phyloP scores from a whole-genome alignment of 1,140 invertebrate species.

The Araneus ventricosus region DNA sequence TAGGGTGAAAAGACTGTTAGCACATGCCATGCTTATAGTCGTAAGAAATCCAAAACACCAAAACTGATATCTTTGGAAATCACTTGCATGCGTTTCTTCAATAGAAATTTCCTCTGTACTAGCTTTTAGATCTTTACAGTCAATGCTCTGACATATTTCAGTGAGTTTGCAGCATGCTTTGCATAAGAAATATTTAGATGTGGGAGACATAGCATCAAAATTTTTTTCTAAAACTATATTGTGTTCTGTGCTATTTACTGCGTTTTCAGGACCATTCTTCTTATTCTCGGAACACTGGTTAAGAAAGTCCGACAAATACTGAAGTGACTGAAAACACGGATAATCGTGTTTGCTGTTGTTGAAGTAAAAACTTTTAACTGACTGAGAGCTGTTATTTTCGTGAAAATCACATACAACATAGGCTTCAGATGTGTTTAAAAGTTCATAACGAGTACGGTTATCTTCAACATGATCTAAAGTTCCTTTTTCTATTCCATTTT shows the following conservation, averaged over 20 bases:
- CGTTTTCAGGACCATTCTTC: no score
- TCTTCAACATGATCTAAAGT: neutral
- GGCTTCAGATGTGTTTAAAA: neutral
- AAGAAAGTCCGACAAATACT: neutral
- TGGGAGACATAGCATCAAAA: no score
- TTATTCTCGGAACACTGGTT: neutral
- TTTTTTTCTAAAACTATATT: no score
- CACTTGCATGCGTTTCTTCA: neutral
- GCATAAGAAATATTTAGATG: neutral
- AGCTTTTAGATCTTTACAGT: neutral
- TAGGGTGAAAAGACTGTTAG: conserved; percentile 74
- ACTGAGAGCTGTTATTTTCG: neutral
- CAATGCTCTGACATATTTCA: neutral
- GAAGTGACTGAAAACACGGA: neutral
- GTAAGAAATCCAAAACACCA: conserved; percentile 76
- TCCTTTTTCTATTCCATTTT: neutral
- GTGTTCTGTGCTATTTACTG: no score
- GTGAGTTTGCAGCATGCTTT: conserved; percentile 4
- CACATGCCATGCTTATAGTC: conserved; percentile 71
- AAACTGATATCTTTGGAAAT: conserved; percentile 74
- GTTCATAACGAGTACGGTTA: neutral
- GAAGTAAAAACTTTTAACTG: no score
- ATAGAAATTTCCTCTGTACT: neutral
- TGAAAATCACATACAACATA: neutral
- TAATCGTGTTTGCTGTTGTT: neutral